A percentile compares a stretch with the other conserved stretches of the same genome.
phyloP scores from a whole-genome alignment of 2,113 vertebrate genomes.

The Balaeniceps rex region DNA sequence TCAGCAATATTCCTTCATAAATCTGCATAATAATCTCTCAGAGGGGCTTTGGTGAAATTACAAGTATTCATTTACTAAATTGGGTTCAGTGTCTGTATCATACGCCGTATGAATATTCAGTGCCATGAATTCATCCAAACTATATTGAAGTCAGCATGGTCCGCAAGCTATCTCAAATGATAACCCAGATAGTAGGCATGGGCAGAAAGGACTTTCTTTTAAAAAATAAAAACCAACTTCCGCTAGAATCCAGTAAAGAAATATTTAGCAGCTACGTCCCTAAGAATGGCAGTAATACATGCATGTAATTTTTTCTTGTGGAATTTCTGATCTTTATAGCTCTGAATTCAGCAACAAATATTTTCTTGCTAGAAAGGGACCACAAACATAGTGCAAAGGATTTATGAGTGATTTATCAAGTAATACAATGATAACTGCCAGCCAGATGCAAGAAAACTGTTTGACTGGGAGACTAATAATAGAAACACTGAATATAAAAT shows the following conservation, averaged over 20 bases:
- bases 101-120: conserved; percentile 78
- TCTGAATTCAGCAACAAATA: neutral
- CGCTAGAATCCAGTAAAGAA: neutral
- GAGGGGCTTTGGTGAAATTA: conserved; percentile 79
- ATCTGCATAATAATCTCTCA: conserved; percentile 82
- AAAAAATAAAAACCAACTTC: neutral
- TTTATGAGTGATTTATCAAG: conserved; percentile 43
- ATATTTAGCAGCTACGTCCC: neutral
- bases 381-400: conserved; percentile 25
- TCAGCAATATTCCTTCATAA: conserved; percentile 79
- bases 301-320: neutral
- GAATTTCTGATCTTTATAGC: neutral
- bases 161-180: neutral
- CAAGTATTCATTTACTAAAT: conserved; percentile 85
- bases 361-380: conserved; percentile 17
- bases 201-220: neutral
- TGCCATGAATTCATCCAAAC: conserved; percentile 58
- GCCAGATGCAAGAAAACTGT: conserved; percentile 39
- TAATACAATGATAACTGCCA: conserved; percentile 28
- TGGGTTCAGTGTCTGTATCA: conserved; percentile 80
- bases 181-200: conserved; percentile 40
- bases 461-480: conserved; percentile 43
- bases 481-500: conserved; percentile 39
- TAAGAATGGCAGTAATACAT: neutral
- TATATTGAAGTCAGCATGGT: conserved; percentile 64